These are phyloP conservation scores for Ips typographus DNA, from an alignment of 1,140 invertebrate genomes.

Conservation along the genomic window DNA sequence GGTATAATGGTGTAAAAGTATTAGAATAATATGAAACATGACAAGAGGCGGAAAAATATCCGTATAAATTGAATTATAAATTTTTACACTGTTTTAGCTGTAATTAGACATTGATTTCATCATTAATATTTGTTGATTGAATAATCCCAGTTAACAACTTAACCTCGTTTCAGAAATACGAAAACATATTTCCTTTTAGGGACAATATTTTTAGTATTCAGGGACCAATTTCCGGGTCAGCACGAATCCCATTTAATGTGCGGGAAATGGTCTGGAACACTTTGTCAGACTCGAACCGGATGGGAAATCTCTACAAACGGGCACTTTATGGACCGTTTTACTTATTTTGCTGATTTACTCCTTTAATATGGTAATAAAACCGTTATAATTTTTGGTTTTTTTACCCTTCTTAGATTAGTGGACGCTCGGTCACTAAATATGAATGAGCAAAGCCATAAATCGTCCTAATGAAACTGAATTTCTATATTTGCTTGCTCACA, in stretches of 20 bases:
- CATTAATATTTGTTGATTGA: too few species aligned
- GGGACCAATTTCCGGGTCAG: slow-evolving; percentile 25
- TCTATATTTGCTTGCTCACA: slow-evolving; percentile 23
- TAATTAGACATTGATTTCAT: too few species aligned
- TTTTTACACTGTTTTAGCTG: too few species aligned
- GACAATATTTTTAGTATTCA: slow-evolving; percentile 25
- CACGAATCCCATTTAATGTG: slow-evolving; percentile 27
- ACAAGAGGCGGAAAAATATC: slow-evolving; percentile 21
- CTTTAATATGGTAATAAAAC: slow-evolving; percentile 2
- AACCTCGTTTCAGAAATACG: background rate
- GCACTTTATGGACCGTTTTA: slow-evolving; percentile 11
- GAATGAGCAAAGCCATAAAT: background rate
- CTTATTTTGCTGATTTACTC: slow-evolving; percentile 16
- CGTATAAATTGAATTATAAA: slow-evolving; percentile 23
- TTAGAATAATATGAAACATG: slow-evolving; percentile 13
- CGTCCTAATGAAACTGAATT: background rate
- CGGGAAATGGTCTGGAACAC: slow-evolving; percentile 29
- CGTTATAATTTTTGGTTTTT: background rate
- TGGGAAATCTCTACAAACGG: slow-evolving; percentile 23
- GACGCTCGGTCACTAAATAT: background rate
- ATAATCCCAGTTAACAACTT: too few species aligned
- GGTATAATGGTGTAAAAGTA: slow-evolving; percentile 30
- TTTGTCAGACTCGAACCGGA: slow-evolving; percentile 25
- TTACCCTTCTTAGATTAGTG: background rate
- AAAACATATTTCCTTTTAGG: slow-evolving; percentile 14